Evolutionary conservation across 2,797 vertebrate genomes (phyloP), one percentile per base, ranked within the genome.

Genomic region (Ambastaia sidthimunki): DNA sequence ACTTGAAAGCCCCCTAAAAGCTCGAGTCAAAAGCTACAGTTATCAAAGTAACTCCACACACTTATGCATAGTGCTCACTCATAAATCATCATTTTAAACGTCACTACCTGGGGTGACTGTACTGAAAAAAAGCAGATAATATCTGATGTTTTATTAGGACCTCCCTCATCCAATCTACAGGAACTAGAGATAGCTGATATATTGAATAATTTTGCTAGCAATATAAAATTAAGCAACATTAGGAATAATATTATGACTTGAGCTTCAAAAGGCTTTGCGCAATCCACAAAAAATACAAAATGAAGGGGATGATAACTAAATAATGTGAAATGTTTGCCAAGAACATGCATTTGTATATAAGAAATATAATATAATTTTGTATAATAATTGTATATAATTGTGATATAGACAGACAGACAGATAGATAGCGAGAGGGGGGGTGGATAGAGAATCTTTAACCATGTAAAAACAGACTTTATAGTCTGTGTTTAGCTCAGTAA

Each of bases 1-100:
- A 71, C 77, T 50, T 78, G 41, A 82, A 82, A 82, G 60, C 55
- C 54, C 50, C 37, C 74, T 74, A 78, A 74, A 79, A 70, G 68
- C 59, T 71, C 0, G 16, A 79, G 48, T 79, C 59, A 52, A 62
- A 78, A 71, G 68, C 66, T 70, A 50, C 50, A 68, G 54, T 76
- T 73, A 76, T 63, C 72, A 50, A 75, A 81, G 67, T 44, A 63
- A 31, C 44, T 44, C 23, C 73, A 65, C 34, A 66, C 34, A 31
- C 48, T 78, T 52, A 19, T 23, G 44, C 10, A 19, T 37, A 18
- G 23, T 23, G 31, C 57, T 78, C 28, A 37, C 65, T 72, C 72
- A 80, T 55, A 70, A 80, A 57, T 80, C 60, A 57, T 65, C 44
- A 31, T 55, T 65, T 48, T 7, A 47, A 48, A 73, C 54, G 60